Percentiles rank a stretch among this genome's conserved stretches.
Evolutionary conservation across 2,113 vertebrate species (phyloP).

Genomic region (Mirza zaza): DNA sequence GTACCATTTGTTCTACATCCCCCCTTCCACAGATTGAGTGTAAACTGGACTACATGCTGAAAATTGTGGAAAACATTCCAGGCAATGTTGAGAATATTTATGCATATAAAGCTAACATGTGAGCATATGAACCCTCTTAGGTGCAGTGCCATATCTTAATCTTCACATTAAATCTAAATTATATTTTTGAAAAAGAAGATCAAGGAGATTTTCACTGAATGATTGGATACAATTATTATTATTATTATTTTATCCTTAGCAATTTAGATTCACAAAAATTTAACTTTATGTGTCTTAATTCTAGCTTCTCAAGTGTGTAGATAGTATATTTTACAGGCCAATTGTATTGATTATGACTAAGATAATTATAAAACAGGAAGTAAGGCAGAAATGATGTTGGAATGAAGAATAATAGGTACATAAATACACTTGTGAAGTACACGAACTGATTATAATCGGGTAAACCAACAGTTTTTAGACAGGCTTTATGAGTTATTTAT

Average conservation of each 20-base stretch:
- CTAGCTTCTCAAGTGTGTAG: not conserved
- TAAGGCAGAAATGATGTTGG: not conserved
- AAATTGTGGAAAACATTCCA: not conserved
- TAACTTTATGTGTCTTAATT: not conserved
- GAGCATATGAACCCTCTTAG: not conserved
- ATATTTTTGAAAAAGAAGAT: not conserved
- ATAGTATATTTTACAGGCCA: not conserved
- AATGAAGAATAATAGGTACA: not conserved
- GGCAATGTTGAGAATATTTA: not conserved
- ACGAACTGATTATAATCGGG: not conserved
- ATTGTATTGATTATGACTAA: not conserved
- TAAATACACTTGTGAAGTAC: not conserved
- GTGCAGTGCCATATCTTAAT: not conserved
- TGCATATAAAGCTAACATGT: not conserved
- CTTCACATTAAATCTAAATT: not conserved
- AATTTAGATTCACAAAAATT: not conserved
- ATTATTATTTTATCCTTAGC: not conserved
- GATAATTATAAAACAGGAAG: not conserved
- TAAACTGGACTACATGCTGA: not conserved
- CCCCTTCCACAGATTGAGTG: not conserved
- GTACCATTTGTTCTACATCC: rapidly evolving
- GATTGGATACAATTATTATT: not conserved
- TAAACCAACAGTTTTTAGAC: not conserved
- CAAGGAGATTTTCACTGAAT: not conserved
- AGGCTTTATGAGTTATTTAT: not conserved